phyloP scores from a whole-genome alignment of 2,888 invertebrate species.

The Ypsolopha scabrella region DNA sequence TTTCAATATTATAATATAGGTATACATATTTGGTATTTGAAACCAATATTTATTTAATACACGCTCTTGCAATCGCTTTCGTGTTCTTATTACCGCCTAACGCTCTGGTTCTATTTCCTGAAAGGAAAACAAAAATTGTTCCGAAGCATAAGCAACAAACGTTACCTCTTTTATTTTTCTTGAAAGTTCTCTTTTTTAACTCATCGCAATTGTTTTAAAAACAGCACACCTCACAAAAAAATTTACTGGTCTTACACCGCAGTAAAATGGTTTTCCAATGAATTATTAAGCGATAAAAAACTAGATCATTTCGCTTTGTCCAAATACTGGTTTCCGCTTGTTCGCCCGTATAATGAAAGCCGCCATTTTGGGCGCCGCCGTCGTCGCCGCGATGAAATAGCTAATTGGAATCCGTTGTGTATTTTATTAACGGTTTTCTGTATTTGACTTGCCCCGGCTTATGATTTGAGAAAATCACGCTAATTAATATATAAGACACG shows the following conservation, averaged over 20 bases:
- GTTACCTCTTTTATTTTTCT: too few relatives aligned
- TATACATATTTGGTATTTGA: neutral
- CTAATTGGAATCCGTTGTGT: slow-evolving; percentile 61
- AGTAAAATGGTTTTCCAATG: too few relatives aligned
- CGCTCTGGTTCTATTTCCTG: too few relatives aligned
- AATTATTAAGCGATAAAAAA: neutral
- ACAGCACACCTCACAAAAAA: too few relatives aligned
- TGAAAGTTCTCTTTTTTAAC: too few relatives aligned
- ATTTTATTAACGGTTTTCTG: slow-evolving; percentile 36
- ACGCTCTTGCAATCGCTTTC: neutral
- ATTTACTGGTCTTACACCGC: too few relatives aligned
- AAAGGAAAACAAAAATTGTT: too few relatives aligned
- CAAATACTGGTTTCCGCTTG: slow-evolving; percentile 35
- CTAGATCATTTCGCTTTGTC: slow-evolving; percentile 18
- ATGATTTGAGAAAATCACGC: too few relatives aligned
- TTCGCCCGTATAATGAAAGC: slow-evolving; percentile 47
- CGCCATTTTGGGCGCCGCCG: slow-evolving; percentile 8
- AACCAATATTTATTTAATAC: neutral
- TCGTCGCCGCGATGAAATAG: slow-evolving; percentile 34
- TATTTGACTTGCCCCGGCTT: neutral
- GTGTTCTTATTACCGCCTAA: neutral
- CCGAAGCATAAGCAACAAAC: too few relatives aligned
- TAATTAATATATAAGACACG: too few relatives aligned
- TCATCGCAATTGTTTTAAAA: too few relatives aligned
- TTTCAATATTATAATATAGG: slow-evolving; percentile 1